phyloP scores from a whole-genome alignment of 1,140 invertebrate genomes.

The Drosophila lowei region DNA sequence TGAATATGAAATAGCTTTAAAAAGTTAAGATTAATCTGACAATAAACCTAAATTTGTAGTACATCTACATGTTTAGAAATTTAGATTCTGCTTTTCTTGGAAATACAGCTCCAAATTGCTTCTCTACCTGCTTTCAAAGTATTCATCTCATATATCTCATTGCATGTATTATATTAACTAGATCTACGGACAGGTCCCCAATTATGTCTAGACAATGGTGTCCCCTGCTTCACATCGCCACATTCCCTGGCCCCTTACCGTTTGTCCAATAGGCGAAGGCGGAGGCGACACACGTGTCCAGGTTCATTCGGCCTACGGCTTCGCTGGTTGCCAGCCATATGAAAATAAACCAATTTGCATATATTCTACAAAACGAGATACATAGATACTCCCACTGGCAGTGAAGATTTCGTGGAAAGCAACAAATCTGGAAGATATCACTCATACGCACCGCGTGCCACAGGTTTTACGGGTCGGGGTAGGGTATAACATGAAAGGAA shows the following conservation, averaged over 20 bases:
- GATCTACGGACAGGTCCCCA: conserved; percentile 24
- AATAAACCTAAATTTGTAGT: no score
- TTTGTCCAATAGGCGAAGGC: conserved; percentile 5
- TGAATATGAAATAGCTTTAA: no score
- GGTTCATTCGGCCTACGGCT: conserved; percentile 20
- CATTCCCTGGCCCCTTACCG: conserved; percentile 28
- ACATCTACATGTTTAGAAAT: no score
- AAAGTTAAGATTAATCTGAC: no score
- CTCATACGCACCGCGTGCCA: conserved; percentile 64
- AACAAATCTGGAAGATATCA: conserved; percentile 25
- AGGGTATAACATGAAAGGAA: conserved; percentile 53
- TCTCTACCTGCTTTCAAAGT: no score
- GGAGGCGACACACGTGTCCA: conserved; percentile 49
- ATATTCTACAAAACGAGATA: conserved; percentile 56
- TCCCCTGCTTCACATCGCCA: conserved; percentile 8
- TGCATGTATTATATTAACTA: background rate
- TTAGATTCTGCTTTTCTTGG: no score
- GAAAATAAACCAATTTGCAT: conserved; percentile 79
- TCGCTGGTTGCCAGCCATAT: conserved; percentile 55
- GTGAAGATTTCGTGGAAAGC: conserved; percentile 31
- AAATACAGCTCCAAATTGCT: no score
- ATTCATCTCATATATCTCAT: no score
- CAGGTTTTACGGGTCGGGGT: conserved; percentile 44
- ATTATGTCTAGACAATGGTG: conserved; percentile 65
- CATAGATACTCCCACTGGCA: conserved; percentile 9